Evolutionary conservation across 2,113 vertebrate species (phyloP).

Genomic region (Heterotilapia buettikoferi): DNA sequence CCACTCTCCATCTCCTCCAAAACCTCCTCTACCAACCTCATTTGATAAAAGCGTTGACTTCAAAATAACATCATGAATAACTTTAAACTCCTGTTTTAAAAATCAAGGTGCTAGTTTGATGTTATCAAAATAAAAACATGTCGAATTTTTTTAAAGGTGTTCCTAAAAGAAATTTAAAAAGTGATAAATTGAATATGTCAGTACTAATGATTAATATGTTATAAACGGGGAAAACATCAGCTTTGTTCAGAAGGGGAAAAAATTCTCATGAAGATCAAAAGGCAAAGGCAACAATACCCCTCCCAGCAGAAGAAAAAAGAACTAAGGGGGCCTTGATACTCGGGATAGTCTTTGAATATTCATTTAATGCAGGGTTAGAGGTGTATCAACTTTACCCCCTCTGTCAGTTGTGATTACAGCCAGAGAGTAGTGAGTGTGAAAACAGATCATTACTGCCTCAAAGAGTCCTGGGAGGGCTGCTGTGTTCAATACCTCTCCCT

Average conservation of each 20-base stretch:
- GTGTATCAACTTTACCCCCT: slow-evolving; percentile 52
- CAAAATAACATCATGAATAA: not conserved
- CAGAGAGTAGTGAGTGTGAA: slow-evolving; percentile 55
- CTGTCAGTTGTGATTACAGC: slow-evolving; percentile 68
- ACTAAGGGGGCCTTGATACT: not conserved
- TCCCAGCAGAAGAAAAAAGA: not conserved
- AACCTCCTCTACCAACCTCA: slow-evolving; percentile 2
- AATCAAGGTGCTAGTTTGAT: not conserved
- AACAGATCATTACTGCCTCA: slow-evolving; percentile 61
- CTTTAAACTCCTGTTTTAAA: not conserved
- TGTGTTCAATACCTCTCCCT: slow-evolving; percentile 46
- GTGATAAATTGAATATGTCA: not conserved
- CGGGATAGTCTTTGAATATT: slow-evolving; percentile 24
- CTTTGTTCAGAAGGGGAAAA: not conserved
- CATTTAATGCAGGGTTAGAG: slow-evolving; percentile 37
- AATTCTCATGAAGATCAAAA: not conserved
- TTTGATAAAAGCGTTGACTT: not conserved
- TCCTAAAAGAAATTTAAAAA: not conserved
- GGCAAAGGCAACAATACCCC: not conserved
- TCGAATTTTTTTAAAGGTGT: not conserved
- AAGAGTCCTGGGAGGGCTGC: slow-evolving; percentile 60
- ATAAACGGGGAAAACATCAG: not conserved
- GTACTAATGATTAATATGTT: not conserved
- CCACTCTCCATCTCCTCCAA: not conserved
- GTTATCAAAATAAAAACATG: not conserved